phyloP scores from a whole-genome alignment of 2,797 vertebrate genomes.

The Notolepis coatsorum region DNA sequence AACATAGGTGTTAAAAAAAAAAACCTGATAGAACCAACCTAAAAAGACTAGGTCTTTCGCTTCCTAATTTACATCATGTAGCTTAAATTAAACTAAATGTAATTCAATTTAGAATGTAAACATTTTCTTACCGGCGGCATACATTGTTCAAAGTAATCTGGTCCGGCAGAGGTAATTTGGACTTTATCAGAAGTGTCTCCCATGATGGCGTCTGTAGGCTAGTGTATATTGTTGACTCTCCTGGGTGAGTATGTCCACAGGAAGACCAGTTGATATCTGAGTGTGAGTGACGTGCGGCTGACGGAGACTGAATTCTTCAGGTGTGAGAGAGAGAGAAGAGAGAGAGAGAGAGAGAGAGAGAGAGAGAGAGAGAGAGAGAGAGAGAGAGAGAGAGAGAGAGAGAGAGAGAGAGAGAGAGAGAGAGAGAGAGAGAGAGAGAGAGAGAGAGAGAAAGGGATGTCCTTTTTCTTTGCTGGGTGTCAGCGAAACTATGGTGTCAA shows the following conservation, averaged over 20 bases:
- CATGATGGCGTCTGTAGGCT: slow-evolving; percentile 64
- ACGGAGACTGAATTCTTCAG: slow-evolving; percentile 69
- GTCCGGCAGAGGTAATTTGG: slow-evolving; percentile 80
- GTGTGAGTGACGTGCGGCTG: slow-evolving; percentile 69
- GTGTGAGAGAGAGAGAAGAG: slow-evolving; percentile 59
- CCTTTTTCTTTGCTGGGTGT: too few relatives aligned
- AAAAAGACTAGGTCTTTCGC: background rate
- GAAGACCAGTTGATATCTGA: slow-evolving; percentile 33
- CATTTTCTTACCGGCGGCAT: slow-evolving; percentile 82
- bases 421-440: too few relatives aligned
- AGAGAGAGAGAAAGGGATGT: too few relatives aligned
- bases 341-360: too few relatives aligned
- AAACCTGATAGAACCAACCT: slow-evolving; percentile 26
- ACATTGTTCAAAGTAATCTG: slow-evolving; percentile 80
- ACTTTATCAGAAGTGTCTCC: slow-evolving; percentile 81
- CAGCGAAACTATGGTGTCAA: too few relatives aligned
- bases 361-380: too few relatives aligned
- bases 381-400: too few relatives aligned
- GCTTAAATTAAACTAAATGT: slow-evolving; percentile 24
- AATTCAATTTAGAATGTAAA: slow-evolving; percentile 5
- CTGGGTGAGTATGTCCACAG: slow-evolving; percentile 39
- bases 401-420: too few relatives aligned
- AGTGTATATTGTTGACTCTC: slow-evolving; percentile 33
- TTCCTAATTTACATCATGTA: slow-evolving; percentile 18
- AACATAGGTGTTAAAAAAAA: slow-evolving; percentile 6